These are phyloP conservation scores for Dichetophora obliterata DNA, from an alignment of 2,888 invertebrate genomes.

Conservation along the genomic window DNA sequence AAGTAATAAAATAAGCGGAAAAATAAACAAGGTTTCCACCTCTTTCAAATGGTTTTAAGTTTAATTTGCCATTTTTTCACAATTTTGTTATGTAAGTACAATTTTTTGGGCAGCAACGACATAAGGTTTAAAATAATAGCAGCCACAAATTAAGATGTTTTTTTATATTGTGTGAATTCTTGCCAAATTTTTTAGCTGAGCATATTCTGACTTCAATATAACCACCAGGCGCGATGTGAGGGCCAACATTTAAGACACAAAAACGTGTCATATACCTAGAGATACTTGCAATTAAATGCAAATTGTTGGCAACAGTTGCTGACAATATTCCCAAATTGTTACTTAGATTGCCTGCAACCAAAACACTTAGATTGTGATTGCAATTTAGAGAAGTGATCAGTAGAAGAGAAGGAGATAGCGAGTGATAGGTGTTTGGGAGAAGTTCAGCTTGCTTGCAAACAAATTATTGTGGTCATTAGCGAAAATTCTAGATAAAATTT, in stretches of 20 bases:
- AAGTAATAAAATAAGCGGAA: background rate
- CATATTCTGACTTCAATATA: background rate
- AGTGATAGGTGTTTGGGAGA: background rate
- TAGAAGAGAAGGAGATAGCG: background rate
- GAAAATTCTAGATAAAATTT: too few relatives aligned
- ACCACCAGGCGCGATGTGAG: background rate
- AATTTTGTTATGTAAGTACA: too few relatives aligned
- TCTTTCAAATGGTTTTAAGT: too few relatives aligned
- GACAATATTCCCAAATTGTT: conserved; percentile 33
- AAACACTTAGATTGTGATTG: conserved; percentile 24
- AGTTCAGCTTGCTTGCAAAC: too few relatives aligned
- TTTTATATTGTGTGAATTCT: background rate
- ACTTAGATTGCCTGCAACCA: conserved; percentile 13
- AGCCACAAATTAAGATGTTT: conserved; percentile 13
- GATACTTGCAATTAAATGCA: conserved; percentile 43
- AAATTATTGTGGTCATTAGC: too few relatives aligned
- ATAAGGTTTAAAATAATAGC: conserved; percentile 12
- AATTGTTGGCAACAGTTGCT: conserved; percentile 42
- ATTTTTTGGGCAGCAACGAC: background rate
- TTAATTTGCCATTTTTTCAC: too few relatives aligned
- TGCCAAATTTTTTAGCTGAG: conserved; percentile 5
- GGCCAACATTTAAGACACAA: background rate
- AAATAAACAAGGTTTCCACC: too few relatives aligned
- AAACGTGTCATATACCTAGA: background rate
- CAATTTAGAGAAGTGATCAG: conserved; percentile 14